Evolutionary conservation across 2,888 invertebrate genomes (phyloP).

Genomic region (Magallana nippona): DNA sequence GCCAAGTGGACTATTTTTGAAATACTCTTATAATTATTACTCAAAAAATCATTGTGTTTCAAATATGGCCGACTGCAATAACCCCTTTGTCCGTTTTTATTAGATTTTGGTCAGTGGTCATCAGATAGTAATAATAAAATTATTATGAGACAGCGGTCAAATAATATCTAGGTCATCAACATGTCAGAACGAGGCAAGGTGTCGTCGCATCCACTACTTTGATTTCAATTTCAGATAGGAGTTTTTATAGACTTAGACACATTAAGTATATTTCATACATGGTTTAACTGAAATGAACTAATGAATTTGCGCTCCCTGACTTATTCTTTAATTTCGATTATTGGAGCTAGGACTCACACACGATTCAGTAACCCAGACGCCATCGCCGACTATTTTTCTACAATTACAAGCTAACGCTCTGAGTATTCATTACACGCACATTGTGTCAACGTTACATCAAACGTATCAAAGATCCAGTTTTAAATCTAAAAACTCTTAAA

Average conservation of each 20-base stretch:
- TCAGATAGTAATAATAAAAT: background rate
- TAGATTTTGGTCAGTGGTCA: background rate
- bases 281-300: background rate
- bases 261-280: conserved; percentile 8
- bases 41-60: too few relatives aligned
- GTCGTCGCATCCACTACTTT: background rate
- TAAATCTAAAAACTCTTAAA: too few relatives aligned
- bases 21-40: too few relatives aligned
- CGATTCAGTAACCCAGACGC: background rate
- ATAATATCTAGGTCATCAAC: background rate
- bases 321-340: background rate
- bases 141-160: background rate
- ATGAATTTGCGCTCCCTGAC: background rate
- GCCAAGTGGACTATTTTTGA: too few relatives aligned
- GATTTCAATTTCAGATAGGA: conserved; percentile 13
- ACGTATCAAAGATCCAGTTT: too few relatives aligned
- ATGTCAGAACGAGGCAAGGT: background rate
- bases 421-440: too few relatives aligned
- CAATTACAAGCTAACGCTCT: background rate
- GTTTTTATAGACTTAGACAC: conserved; percentile 17
- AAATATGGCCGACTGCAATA: too few relatives aligned
- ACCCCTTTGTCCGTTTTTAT: too few relatives aligned
- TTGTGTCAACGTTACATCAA: too few relatives aligned
- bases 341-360: too few relatives aligned
- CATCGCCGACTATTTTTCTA: background rate